Evolutionary conservation across 53 echinoderm and acorn worm species (phyloP).

Genomic region (Mesocentrotus franciscanus): DNA sequence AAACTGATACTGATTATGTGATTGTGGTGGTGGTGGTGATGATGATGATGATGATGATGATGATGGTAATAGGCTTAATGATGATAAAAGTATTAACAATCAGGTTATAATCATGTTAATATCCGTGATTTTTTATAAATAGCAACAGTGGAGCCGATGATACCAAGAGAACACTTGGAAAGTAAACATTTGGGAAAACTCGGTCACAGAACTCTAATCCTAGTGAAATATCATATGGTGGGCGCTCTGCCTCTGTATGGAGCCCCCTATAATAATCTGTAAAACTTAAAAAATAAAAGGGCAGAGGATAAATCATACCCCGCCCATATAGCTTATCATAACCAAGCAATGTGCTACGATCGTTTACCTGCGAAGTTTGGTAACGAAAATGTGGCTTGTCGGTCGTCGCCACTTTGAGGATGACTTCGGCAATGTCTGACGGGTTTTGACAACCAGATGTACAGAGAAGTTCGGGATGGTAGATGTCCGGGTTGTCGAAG

Average conservation of each 20-base stretch:
- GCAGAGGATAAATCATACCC: no score
- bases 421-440: constrained; percentile 65
- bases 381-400: constrained; percentile 76
- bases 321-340: no score
- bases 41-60: background rate
- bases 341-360: background rate
- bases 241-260: no score
- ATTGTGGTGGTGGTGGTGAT: background rate
- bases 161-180: no score
- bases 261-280: no score
- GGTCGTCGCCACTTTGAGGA: constrained; percentile 52
- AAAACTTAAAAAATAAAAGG: no score
- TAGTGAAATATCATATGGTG: no score
- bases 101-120: background rate
- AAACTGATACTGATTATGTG: no score
- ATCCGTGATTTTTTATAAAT: background rate
- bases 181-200: no score
- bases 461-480: constrained; percentile 20
- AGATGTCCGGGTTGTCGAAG: constrained; percentile 10
- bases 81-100: background rate
- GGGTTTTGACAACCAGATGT: constrained; percentile 11
- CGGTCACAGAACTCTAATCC: no score
- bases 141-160: no score
- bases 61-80: no score
- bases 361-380: constrained; percentile 60